These are phyloP conservation scores for Crossocerus cetratus DNA, from an alignment of 2,888 invertebrate species.

Conservation along the genomic window DNA sequence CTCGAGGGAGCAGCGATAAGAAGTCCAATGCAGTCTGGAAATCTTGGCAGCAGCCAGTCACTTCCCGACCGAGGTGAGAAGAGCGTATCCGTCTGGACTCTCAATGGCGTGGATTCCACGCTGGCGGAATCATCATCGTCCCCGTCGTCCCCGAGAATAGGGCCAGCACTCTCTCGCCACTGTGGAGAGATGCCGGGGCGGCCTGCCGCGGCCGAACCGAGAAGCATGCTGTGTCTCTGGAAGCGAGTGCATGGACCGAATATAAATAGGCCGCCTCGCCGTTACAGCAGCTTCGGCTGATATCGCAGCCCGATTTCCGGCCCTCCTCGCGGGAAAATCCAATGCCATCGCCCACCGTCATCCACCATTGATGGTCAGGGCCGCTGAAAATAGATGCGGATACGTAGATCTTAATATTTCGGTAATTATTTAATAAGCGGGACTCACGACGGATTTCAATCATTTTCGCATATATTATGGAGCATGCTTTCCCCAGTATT, in stretches of 20 bases:
- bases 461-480: too few species aligned
- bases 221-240: slow-evolving; percentile 4
- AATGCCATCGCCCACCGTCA: slow-evolving; percentile 50
- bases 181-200: slow-evolving; percentile 46
- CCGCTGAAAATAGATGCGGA: slow-evolving; percentile 48
- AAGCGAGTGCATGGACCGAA: slow-evolving; percentile 40
- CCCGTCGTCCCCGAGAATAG: slow-evolving; percentile 61
- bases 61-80: slow-evolving; percentile 4
- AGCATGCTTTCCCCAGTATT: too few species aligned
- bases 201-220: slow-evolving; percentile 6
- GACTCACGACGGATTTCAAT: too few species aligned
- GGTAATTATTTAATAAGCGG: too few species aligned
- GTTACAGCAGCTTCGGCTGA: slow-evolving; percentile 54
- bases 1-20: not conserved
- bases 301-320: slow-evolving; percentile 54
- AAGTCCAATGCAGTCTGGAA: slow-evolving; percentile 2
- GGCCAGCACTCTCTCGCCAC: slow-evolving; percentile 3
- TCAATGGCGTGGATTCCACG: slow-evolving; percentile 59
- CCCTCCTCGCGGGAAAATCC: slow-evolving; percentile 18
- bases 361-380: slow-evolving; percentile 63
- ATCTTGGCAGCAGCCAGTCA: slow-evolving; percentile 2
- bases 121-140: slow-evolving; percentile 61
- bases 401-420: slow-evolving; percentile 29
- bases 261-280: slow-evolving; percentile 60
- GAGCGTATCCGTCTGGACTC: slow-evolving; percentile 30